phyloP scores from a whole-genome alignment of 2,797 vertebrate species.

The Chromis chromis region DNA sequence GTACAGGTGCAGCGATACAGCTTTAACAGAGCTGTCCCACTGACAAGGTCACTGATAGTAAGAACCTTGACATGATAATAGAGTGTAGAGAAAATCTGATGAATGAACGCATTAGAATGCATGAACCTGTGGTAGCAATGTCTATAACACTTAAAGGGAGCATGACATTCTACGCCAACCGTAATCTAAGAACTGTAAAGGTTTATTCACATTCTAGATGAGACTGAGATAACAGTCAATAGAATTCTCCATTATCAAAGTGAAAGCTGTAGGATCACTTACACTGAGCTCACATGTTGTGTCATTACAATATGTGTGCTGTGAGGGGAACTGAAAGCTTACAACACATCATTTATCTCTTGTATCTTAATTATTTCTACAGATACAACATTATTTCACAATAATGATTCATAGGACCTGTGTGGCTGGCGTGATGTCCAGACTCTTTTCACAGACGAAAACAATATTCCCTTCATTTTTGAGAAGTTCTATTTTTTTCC shows the following conservation, averaged over 20 bases:
- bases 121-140: conserved; percentile 9
- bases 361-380: neutral
- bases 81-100: conserved; percentile 30
- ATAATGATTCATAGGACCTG: conserved; percentile 1
- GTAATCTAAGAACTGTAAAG: conserved; percentile 12
- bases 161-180: neutral
- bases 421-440: neutral
- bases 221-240: conserved; percentile 25
- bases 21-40: conserved; percentile 25
- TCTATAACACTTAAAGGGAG: conserved; percentile 6
- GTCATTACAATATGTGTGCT: neutral
- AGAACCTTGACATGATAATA: conserved; percentile 38
- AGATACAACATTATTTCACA: conserved; percentile 9
- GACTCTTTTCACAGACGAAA: neutral
- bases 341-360: neutral
- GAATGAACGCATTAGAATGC: conserved; percentile 36
- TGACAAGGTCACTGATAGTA: conserved; percentile 44
- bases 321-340: conserved; percentile 10
- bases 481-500: conserved; percentile 13
- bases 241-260: conserved; percentile 13
- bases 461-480: neutral
- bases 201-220: conserved; percentile 17
- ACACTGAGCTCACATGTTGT: conserved; percentile 1
- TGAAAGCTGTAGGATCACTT: neutral
- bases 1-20: neutral